A percentile compares a stretch with the other conserved stretches of the same genome.
These are phyloP conservation scores for Enhydra lutris DNA, from an alignment of 2,113 vertebrate species.

Conservation along the genomic window DNA sequence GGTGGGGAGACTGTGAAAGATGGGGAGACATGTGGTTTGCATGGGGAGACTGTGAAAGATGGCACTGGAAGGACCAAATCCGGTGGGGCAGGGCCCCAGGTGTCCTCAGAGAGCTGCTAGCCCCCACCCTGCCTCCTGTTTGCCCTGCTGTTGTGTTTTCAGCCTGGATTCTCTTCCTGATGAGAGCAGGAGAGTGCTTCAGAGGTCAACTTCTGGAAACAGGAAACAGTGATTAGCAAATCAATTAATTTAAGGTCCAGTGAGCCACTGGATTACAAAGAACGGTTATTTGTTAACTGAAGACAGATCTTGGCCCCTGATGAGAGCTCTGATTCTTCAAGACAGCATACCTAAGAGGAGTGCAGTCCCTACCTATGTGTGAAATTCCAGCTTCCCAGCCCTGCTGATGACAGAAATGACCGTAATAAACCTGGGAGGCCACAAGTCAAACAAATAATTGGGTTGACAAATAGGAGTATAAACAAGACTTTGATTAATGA, in stretches of 20 bases:
- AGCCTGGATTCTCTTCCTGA: neutral
- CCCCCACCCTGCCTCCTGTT: too few species aligned
- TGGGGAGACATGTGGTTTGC: too few species aligned
- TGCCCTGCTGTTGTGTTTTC: neutral
- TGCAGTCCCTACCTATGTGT: neutral
- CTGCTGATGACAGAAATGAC: slow-evolving; percentile 61
- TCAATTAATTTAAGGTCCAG: slow-evolving; percentile 40
- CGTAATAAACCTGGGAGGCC: slow-evolving; percentile 64
- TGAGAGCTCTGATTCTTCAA: neutral
- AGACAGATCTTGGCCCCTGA: slow-evolving; percentile 21
- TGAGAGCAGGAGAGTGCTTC: neutral
- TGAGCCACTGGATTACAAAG: neutral
- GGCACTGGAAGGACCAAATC: neutral
- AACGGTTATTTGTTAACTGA: slow-evolving; percentile 32
- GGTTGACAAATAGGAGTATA: slow-evolving; percentile 75
- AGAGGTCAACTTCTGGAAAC: slow-evolving; percentile 48
- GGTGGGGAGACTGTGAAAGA: neutral
- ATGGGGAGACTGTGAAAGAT: neutral
- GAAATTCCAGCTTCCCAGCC: slow-evolving; percentile 29
- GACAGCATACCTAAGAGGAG: neutral
- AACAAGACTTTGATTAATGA: slow-evolving; percentile 69
- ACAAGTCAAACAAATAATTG: slow-evolving; percentile 76
- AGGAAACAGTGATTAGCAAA: slow-evolving; percentile 44
- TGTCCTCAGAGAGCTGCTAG: neutral
- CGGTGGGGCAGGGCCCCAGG: neutral